Conservation (phyloP, 1,140 invertebrate species). For the Nephila pilipes region DNA sequence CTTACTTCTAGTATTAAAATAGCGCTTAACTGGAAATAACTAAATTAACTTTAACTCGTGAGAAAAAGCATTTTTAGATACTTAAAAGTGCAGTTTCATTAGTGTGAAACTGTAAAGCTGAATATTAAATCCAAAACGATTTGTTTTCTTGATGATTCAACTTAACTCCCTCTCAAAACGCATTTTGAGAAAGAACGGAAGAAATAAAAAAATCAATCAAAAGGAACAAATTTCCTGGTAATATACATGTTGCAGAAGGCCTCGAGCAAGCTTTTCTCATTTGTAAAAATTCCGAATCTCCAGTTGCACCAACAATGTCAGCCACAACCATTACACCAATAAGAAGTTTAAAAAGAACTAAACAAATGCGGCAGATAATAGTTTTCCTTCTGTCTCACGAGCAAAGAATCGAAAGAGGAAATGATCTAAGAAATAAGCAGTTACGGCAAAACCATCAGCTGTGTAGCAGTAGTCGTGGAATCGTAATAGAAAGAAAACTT, state of each 20-base stretch:
- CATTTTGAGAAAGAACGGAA: not conserved
- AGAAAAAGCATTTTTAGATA: not conserved
- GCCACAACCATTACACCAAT: conserved; percentile 21
- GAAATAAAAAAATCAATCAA: conserved; percentile 9
- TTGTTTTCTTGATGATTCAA: not conserved
- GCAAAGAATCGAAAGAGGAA: conserved; percentile 57
- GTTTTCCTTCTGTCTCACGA: conserved; percentile 51
- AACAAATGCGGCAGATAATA: conserved; percentile 62
- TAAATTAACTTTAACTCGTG: too few species aligned
- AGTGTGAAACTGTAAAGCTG: not conserved
- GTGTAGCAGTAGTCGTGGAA: conserved; percentile 26
- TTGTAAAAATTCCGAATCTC: conserved; percentile 37
- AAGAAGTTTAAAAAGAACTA: conserved; percentile 37
- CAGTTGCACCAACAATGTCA: conserved; percentile 42
- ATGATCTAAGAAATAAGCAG: conserved; percentile 73
- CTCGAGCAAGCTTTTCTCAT: conserved; percentile 32
- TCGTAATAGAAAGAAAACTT: conserved; percentile 71
- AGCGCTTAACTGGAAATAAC: too few species aligned
- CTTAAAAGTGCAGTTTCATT: not conserved
- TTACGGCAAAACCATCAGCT: conserved; percentile 34
- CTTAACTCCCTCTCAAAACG: not conserved
- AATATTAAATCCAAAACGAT: not conserved
- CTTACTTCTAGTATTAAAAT: too few species aligned
- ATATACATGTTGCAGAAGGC: conserved; percentile 24
- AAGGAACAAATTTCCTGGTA: conserved; percentile 9